Evolutionary conservation across 2,888 invertebrate species (phyloP), one percentile per base, ranked within the genome.

Genomic region (Epinotia brunnichana): DNA sequence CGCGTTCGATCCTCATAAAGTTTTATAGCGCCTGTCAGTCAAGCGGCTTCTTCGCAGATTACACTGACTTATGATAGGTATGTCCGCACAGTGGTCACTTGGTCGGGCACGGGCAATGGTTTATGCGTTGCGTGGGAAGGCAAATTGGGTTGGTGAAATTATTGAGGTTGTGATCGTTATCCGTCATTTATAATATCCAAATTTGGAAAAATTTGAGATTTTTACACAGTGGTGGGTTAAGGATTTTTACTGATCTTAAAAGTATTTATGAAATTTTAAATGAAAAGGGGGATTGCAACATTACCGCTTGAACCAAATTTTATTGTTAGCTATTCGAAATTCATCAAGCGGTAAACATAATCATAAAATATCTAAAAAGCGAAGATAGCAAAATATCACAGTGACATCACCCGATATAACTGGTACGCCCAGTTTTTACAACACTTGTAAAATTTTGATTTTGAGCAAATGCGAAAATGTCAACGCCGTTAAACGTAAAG

Each of bases 1-100:
- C 69, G 77, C 77, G 80, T 86, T 87, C 84, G 82, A 82, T 82
- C 82, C 82, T 82, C 84, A 77, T 87, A 86, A 86, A 86, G 77
- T 85, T 87, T 86, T 87, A 87, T 85, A 82, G 83, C 83, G 80
- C 83, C 81, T 83, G 81, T 80, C 81, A 76, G 73, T 75, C 74
- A 78, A 77, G 78, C 69, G 74, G 78, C 78, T 77, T 75, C 79
- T 77, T 78, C 74, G 74, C 77, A 79, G 77, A 79, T 82, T 80
- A 78, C 75, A 73, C 71, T 77, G 77, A 81, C 77, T 79, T 80
- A 81, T 80, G 79, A 78, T 75, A 77, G 78, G 77, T 75, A 81
- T 80, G 78, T 80, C 77, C 75, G 75, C 75, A 78, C 77, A 76
- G 76, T 75, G 77, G 48, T 48, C 48, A 48, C 48, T 48, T 48